Base-by-base conservation (phyloP, 2,113 vertebrate genomes). In the Nibea albiflora region DNA sequence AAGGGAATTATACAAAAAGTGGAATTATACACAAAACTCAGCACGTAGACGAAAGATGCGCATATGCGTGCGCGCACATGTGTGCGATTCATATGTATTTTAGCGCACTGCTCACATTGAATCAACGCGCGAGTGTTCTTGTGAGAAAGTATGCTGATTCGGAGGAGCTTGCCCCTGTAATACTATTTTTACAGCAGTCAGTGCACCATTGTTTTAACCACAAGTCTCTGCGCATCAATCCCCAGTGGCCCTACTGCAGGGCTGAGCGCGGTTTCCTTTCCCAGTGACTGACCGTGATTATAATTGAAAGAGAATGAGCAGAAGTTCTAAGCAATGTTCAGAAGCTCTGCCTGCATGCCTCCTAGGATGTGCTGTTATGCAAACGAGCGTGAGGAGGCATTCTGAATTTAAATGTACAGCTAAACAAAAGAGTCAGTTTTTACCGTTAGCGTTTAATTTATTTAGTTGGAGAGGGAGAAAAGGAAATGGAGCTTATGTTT, bases 181-280 rank as follows among this genome's bases (percentile, higher is more conserved):
- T 81, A 83, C 80, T 90, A 89, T 92, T 94, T 93, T 92, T 90
- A 90, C 78, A 83, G 81, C 89, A 89, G 92, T 83, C 86, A 83
- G 85, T 22, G 79, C 76, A 81, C 62, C 86, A 80, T 92, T 93
- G 87, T 93, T 93, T 88, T 49, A 89, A 91, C 91, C 93, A 87
- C 93, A 93, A 88, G 90, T 90, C 90, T 91, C 76, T 54, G 72
- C 12, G 72, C 89, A 92, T 90, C 76, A 75, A 83, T 91, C 87
- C 90, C 90, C 88, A 60, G 83, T 26, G 86, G 85, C 67, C 73
- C 78, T 54, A 19, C 85, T 88, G 71, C 74, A 80, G 89, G 84
- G 74, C 78, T 71, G 73, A 78, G 65, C 57, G 83, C 57, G 87
- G 85, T 85, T 88, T 90, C 80, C 80, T 88, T 80, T 90, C 78